Conservation (phyloP, 2,113 vertebrate genomes). For the Xerus inauris region DNA sequence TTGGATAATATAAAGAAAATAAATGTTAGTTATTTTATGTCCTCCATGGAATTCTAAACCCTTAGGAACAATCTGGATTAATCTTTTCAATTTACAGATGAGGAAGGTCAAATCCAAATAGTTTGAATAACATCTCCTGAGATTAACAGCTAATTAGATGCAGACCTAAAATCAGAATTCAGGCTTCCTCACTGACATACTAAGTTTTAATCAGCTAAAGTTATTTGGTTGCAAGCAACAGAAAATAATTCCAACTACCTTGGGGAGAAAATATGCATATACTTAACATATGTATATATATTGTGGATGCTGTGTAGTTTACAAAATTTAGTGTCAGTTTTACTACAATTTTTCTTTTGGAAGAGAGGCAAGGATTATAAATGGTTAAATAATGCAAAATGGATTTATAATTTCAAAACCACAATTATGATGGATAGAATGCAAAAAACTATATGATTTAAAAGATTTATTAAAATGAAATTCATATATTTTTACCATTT, state of each 20-base stretch:
- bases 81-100: not conserved
- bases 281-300: not conserved
- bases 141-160: slow-evolving; percentile 24
- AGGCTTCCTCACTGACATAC: not conserved
- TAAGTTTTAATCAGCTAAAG: not conserved
- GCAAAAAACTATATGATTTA: not conserved
- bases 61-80: slow-evolving; percentile 38
- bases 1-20: slow-evolving; percentile 13
- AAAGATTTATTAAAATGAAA: not conserved
- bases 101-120: not conserved
- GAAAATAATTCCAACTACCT: not conserved
- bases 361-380: not conserved
- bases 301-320: not conserved
- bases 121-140: slow-evolving; percentile 43
- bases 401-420: not conserved
- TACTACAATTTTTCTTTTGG: not conserved
- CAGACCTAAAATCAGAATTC: not conserved
- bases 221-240: not conserved
- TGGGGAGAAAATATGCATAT: not conserved
- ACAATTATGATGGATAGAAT: not conserved
- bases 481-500: not conserved
- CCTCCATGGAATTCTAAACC: slow-evolving; percentile 39
- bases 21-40: slow-evolving; percentile 15
- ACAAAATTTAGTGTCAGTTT: not conserved
- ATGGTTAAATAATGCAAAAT: not conserved